These are phyloP conservation scores for Ypsolopha scabrella DNA, from an alignment of 2,888 invertebrate genomes.

Conservation along the genomic window DNA sequence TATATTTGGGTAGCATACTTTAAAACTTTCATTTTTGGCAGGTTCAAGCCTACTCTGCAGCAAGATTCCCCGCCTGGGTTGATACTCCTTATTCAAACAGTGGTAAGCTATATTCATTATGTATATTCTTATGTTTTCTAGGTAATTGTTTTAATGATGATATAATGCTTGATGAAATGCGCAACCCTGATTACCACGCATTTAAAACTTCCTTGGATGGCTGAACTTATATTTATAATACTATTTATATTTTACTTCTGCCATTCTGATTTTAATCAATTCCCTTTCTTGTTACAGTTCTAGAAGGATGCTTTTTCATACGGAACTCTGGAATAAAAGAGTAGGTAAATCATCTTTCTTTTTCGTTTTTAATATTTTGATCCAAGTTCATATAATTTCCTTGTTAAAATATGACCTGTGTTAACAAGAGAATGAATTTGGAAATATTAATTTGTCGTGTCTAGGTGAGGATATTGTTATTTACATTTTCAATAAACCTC, in stretches of 20 bases:
- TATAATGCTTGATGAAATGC: slow-evolving; percentile 62
- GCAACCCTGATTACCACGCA: slow-evolving; percentile 68
- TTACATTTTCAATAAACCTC: slow-evolving; percentile 48
- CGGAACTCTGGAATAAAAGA: background rate
- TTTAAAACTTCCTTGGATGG: slow-evolving; percentile 70
- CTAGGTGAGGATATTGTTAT: slow-evolving; percentile 63
- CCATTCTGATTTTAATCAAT: background rate
- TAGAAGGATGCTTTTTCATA: background rate
- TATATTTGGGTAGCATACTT: background rate
- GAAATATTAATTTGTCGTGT: slow-evolving; percentile 41
- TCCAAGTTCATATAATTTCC: background rate
- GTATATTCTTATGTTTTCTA: background rate
- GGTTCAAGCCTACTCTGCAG: background rate
- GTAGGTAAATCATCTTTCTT: background rate
- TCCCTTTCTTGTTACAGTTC: slow-evolving; percentile 3
- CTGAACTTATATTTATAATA: slow-evolving; percentile 25
- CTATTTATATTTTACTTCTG: background rate
- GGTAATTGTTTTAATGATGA: slow-evolving; percentile 39
- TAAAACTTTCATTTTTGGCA: background rate
- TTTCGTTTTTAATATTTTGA: background rate
- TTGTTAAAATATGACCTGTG: background rate
- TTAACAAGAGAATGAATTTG: slow-evolving; percentile 22
- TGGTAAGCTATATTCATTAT: background rate
- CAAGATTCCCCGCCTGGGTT: background rate
- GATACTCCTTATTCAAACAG: background rate